phyloP scores from a whole-genome alignment of 2,797 vertebrate species.

The Lacerta bilineata region DNA sequence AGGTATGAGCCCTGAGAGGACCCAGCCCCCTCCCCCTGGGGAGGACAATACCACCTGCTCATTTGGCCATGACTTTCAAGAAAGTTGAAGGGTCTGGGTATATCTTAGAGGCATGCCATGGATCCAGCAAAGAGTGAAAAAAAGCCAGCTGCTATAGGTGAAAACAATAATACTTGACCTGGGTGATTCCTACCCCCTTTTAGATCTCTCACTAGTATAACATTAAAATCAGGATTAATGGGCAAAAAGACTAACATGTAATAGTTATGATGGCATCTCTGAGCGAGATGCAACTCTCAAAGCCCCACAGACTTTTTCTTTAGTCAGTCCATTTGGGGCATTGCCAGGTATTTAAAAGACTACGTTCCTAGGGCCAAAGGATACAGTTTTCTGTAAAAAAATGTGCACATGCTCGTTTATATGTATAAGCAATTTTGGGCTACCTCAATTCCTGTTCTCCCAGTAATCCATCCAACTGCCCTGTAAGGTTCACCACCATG shows the following conservation, averaged over 20 bases:
- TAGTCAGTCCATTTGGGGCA: neutral
- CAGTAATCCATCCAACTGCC: no score
- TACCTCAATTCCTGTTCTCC: no score
- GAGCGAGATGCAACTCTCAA: neutral
- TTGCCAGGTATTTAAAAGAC: no score
- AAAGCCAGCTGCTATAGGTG: neutral
- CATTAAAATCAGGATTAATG: neutral
- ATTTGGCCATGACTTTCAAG: neutral
- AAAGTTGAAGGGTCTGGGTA: neutral
- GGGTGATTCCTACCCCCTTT: no score
- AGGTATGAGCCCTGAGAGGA: neutral
- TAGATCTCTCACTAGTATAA: neutral
- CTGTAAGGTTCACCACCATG: no score
- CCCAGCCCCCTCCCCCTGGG: neutral
- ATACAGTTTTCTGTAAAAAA: no score
- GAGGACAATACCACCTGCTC: neutral
- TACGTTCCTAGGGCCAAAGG: no score
- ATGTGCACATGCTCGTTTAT: no score
- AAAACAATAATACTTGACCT: neutral
- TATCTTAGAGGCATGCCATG: neutral
- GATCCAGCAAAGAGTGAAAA: neutral
- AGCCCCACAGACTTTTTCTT: neutral
- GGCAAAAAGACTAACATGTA: neutral
- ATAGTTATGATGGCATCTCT: neutral
- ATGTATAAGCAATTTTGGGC: no score